Conservation (phyloP, 1,140 invertebrate species). For the Ephestia elutella region DNA sequence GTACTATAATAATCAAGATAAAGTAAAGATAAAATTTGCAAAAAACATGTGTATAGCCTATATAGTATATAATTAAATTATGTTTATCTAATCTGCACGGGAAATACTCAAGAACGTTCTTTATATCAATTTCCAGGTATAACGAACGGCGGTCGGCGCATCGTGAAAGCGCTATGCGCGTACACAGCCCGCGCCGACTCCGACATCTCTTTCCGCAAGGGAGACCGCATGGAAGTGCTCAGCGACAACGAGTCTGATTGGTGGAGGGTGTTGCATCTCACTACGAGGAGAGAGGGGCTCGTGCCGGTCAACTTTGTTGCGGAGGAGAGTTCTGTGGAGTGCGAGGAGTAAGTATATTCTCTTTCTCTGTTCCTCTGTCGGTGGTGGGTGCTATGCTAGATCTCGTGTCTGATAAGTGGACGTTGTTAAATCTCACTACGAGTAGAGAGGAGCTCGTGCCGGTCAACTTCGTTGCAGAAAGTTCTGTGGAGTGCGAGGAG, state of each 20-base stretch:
- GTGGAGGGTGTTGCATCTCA: slow-evolving; percentile 93
- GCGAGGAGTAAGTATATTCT: slow-evolving; percentile 89
- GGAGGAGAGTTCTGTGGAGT: slow-evolving; percentile 93
- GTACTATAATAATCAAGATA: too few species aligned
- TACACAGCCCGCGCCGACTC: slow-evolving; percentile 92
- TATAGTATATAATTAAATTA: too few species aligned
- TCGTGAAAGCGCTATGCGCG: slow-evolving; percentile 93
- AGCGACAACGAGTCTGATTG: slow-evolving; percentile 94
- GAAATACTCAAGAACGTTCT: too few species aligned
- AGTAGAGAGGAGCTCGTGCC: slow-evolving; percentile 92
- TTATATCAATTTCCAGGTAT: slow-evolving; percentile 39
- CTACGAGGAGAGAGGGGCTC: slow-evolving; percentile 88
- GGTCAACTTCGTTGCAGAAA: slow-evolving; percentile 93
- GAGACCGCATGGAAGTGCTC: slow-evolving; percentile 91
- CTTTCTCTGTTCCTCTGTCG: background rate
- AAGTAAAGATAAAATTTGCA: too few species aligned
- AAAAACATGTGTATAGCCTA: too few species aligned
- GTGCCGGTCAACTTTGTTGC: slow-evolving; percentile 97
- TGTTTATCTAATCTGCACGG: background rate
- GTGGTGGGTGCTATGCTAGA: too few species aligned
- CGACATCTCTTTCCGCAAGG: slow-evolving; percentile 94
- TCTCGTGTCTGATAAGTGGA: slow-evolving; percentile 89
- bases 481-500: slow-evolving; percentile 97
- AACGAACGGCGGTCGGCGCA: slow-evolving; percentile 73
- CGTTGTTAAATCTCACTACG: slow-evolving; percentile 89